A percentile compares a stretch with the other conserved stretches of the same genome.
phyloP scores from a whole-genome alignment of 1,140 invertebrate species.

The Ceratosolen fusciceps region DNA sequence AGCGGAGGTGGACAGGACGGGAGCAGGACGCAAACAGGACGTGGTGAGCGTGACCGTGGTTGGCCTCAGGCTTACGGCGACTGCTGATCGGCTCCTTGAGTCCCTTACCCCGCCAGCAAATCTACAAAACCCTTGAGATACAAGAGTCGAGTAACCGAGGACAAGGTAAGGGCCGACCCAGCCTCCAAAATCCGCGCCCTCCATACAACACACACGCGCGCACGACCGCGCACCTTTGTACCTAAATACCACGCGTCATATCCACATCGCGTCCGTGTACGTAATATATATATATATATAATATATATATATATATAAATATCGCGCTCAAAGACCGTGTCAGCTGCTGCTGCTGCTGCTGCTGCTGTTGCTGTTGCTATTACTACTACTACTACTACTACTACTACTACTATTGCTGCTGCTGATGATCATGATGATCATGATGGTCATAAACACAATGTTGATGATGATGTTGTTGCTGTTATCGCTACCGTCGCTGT shows the following conservation, averaged over 20 bases:
- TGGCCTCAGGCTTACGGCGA: conserved; percentile 61
- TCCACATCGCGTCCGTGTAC: no score
- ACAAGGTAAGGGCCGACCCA: conserved; percentile 60
- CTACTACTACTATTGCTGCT: neutral
- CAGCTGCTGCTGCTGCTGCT: conserved; percentile 8
- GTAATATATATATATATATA: no score
- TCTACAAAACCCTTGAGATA: no score
- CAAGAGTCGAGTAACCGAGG: conserved; percentile 58
- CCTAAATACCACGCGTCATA: neutral
- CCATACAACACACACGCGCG: no score
- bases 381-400: no score
- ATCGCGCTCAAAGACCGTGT: neutral
- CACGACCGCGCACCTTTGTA: neutral
- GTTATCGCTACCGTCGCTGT: neutral
- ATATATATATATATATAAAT: no score
- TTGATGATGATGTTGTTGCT: neutral
- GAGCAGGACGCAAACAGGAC: neutral
- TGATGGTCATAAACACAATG: no score
- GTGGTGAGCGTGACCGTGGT: neutral
- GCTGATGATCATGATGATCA: no score
- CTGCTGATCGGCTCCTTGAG: conserved; percentile 65
- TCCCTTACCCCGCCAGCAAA: conserved; percentile 64
- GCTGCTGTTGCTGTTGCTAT: neutral
- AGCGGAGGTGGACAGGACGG: neutral
- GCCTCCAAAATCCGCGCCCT: neutral